Base-by-base conservation (phyloP, 1,140 invertebrate species). In the Micrasema minimum region DNA sequence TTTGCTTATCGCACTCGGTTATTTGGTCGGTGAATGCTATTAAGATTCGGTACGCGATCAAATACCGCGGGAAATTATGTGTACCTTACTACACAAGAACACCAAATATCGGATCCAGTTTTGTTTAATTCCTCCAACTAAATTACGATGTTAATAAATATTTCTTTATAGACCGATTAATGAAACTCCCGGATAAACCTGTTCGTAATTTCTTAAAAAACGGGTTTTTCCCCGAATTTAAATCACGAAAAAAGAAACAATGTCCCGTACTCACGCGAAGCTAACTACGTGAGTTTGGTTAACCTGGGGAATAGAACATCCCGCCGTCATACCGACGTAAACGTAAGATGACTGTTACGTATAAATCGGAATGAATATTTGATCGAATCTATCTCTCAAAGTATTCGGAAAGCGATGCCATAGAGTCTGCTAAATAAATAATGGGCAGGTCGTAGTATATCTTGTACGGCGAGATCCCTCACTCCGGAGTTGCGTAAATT, bases 301-400 rank as follows among this genome's bases (percentile, higher is more conserved):
- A 7, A 31, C 26, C 26, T 4, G 26, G 2, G 2, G 26, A 31
- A 31, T 31, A 31, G 7, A 53, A 2, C 20, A 14, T 62, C 26
- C 53, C 67, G 37, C 50, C 69, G 67, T 74, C 72, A 71, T 71
- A 62, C 41, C 69, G 55, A 41, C 35, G 72, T 74, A 74, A 74
- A 74, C 72, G 65, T 71, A 75, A 75, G 69, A 75, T 71, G 72
- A 75, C 72, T 75, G 72, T 75, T 75, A 69, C 69, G 69, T 75
- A 75, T 75, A 75, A 75, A 75, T 71, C 72, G 72, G 69, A 68
- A 71, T 75, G 72, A 75, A 75, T 75, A 75, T 75, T 75, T 75
- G 72, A 75, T 75, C 55, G 59, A 23, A 69, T 62, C 67, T 59
- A 72, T 72, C 57, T 69, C 57, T 72, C 71, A 64, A 72, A 67